Percentiles rank a stretch among this genome's conserved stretches.
Conservation (phyloP, 2,797 vertebrate species). For the Amblyopsis hoosieri region DNA sequence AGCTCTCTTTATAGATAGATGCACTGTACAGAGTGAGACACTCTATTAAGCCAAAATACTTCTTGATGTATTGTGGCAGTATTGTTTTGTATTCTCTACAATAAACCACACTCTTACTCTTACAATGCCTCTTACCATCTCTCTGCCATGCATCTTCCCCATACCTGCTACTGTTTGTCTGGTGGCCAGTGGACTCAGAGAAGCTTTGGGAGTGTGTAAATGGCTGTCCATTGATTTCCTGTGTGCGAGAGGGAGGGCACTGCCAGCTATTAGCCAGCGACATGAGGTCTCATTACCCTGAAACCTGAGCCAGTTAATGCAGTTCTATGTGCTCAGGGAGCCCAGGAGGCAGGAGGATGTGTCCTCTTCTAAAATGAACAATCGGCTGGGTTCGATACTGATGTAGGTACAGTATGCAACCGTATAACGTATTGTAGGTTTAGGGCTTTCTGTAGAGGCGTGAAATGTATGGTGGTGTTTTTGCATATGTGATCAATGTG, state of each 20-base stretch:
- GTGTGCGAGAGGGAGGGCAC: slow-evolving; percentile 31
- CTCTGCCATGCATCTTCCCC: neutral
- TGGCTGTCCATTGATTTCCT: slow-evolving; percentile 65
- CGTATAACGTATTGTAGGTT: no score
- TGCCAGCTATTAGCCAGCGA: slow-evolving; percentile 55
- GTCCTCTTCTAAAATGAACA: slow-evolving; percentile 31
- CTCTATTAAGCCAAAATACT: no score
- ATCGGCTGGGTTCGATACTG: slow-evolving; percentile 1
- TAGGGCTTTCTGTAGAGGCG: no score
- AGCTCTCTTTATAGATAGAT: neutral
- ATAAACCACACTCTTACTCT: slow-evolving; percentile 12
- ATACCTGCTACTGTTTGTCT: slow-evolving; percentile 13
- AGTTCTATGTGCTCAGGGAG: no score
- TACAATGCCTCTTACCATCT: neutral
- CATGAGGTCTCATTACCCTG: slow-evolving; percentile 63
- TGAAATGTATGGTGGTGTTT: no score
- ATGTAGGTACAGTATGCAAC: no score
- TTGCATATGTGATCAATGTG: no score
- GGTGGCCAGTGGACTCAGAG: no score
- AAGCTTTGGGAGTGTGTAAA: slow-evolving; percentile 44
- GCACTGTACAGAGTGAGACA: no score
- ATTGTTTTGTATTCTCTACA: slow-evolving; percentile 9
- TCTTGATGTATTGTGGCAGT: neutral
- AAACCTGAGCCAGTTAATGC: slow-evolving; percentile 63
- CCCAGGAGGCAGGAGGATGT: slow-evolving; percentile 35